A percentile compares a stretch with the other conserved stretches of the same genome.
Conservation (phyloP, 2,888 invertebrate species). For the Rotaria sp. region DNA sequence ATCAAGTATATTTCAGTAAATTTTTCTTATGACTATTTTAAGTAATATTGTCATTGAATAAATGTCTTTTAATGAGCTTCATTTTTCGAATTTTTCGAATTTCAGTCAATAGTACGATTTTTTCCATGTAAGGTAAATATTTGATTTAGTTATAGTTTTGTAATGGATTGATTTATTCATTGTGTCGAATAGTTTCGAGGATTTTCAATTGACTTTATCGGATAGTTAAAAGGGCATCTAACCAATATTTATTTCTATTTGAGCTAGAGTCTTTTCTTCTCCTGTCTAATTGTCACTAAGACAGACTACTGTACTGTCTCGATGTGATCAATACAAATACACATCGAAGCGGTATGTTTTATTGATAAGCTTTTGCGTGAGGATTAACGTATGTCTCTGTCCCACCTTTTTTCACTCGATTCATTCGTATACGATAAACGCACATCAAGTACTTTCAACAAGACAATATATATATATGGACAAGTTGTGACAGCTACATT, state of each 20-base stretch:
- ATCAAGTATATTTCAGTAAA: no score
- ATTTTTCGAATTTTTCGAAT: no score
- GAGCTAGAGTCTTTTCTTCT: not conserved
- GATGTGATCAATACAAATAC: not conserved
- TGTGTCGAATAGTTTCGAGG: not conserved
- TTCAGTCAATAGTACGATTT: no score
- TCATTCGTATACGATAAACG: not conserved
- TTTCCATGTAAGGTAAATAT: not conserved
- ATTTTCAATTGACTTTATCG: not conserved
- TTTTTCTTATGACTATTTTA: no score
- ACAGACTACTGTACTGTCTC: not conserved
- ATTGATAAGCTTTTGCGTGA: not conserved
- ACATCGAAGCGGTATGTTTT: not conserved
- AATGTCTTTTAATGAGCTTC: no score
- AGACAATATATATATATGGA: not conserved
- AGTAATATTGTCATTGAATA: no score
- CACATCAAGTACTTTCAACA: not conserved
- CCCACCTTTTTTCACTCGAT: not conserved
- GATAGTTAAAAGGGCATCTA: not conserved
- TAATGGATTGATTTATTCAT: no score
- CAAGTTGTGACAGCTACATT: not conserved
- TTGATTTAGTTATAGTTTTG: not conserved
- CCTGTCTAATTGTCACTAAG: not conserved
- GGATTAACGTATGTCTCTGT: not conserved
- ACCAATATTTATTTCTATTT: not conserved